Evolutionary conservation across 2,888 invertebrate genomes (phyloP).

Genomic region (Oligia strigilis): DNA sequence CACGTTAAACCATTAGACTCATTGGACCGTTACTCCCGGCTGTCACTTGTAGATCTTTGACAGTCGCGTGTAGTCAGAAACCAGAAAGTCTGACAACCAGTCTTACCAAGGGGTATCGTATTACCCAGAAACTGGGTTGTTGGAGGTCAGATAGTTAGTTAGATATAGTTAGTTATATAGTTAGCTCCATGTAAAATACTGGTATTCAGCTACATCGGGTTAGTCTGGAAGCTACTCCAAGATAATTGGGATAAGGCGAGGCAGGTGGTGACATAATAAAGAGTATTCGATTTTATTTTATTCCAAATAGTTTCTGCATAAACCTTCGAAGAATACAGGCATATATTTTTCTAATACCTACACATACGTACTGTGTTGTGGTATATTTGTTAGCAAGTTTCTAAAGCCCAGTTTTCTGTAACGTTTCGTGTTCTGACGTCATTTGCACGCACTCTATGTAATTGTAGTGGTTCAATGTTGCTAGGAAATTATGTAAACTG

Average conservation of each 20-base stretch:
- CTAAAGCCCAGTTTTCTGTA: slow-evolving; percentile 21
- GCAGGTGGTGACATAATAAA: neutral
- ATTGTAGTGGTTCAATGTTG: slow-evolving; percentile 34
- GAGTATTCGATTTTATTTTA: neutral
- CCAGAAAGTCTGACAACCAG: neutral
- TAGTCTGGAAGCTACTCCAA: neutral
- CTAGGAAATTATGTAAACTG: slow-evolving; percentile 49
- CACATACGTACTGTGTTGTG: neutral
- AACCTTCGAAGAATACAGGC: neutral
- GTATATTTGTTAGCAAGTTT: neutral
- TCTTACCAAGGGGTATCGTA: neutral
- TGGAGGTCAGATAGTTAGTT: neutral
- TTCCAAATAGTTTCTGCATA: neutral
- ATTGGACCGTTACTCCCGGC: neutral
- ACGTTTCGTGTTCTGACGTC: slow-evolving; percentile 43
- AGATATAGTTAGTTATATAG: neutral
- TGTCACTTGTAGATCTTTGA: neutral
- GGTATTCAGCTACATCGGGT: neutral
- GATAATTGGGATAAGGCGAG: neutral
- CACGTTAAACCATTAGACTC: neutral
- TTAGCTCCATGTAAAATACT: neutral
- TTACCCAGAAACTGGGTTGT: neutral
- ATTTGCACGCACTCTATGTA: slow-evolving; percentile 55
- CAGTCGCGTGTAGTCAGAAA: neutral
- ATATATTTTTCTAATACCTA: neutral